A percentile compares a stretch with the other conserved stretches of the same genome.
Evolutionary conservation across 2,797 vertebrate species (phyloP).

Genomic region (Coregonus suidteri): DNA sequence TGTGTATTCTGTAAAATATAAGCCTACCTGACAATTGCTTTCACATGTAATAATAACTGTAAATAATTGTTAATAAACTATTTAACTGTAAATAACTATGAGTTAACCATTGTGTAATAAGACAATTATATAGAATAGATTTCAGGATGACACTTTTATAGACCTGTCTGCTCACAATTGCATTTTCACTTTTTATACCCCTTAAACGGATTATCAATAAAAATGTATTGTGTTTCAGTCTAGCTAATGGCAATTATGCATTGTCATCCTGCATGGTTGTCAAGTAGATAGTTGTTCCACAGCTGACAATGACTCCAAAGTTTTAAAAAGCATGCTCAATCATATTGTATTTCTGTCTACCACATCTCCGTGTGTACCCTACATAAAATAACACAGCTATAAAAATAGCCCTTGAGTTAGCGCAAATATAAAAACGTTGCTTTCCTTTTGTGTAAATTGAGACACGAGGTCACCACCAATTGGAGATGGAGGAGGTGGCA

Average conservation of each 20-base stretch:
- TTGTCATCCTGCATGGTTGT: neutral
- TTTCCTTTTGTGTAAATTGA: conserved; percentile 99
- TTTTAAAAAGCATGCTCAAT: conserved; percentile 54
- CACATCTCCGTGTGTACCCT: conserved; percentile 60
- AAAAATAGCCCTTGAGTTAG: conserved; percentile 92
- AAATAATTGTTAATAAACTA: neutral
- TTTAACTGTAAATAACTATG: neutral
- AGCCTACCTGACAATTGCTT: neutral
- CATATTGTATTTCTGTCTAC: conserved; percentile 54
- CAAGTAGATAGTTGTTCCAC: conserved; percentile 13
- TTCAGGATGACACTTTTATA: neutral
- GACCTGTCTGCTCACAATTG: neutral
- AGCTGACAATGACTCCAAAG: conserved; percentile 6
- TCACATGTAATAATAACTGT: neutral
- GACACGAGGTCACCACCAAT: conserved; percentile 85
- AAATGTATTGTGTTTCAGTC: neutral
- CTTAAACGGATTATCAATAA: neutral
- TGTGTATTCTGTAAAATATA: too few species aligned
- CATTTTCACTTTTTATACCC: neutral
- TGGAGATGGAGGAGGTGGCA: conserved; percentile 86
- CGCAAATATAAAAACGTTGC: conserved; percentile 93
- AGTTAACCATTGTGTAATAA: neutral
- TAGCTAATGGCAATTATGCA: neutral
- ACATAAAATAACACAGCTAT: conserved; percentile 83
- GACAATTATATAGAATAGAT: neutral